Evolutionary conservation across 1,140 invertebrate genomes (phyloP), one percentile per base, ranked within the genome.

Genomic region (Diuraphis noxia): DNA sequence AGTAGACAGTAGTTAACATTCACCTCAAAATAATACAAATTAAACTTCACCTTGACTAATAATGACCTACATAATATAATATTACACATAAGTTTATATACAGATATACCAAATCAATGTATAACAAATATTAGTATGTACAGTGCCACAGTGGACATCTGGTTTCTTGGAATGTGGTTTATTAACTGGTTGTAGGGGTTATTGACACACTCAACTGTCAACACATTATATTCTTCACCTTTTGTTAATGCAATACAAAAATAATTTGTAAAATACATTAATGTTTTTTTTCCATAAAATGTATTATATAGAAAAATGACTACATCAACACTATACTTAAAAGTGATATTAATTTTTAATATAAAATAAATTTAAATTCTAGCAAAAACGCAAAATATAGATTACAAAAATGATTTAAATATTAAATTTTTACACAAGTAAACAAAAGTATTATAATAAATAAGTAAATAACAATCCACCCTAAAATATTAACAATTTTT

Each of bases 141-240:
- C 17, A 46, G 43, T 90, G 88, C 40, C 40, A 34, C 17, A 46
- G 43, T 90, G 88, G 88, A 81, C 77, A 81, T 43, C 63, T 79
- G 72, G 72, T 81, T 90, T 90, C 41, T 79, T 90, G 88, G 88
- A 90, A 90, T 90, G 88, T 90, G 77, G 77, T 90, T 88, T 77
- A 81, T 81, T 49, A 90, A 79, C 88, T 81, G 88, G 77, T 90
- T 46, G 8, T 81, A 43, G 88, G 34, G 88, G 88, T 90, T 90
- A 90, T 38, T 90, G 88, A 90, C 88, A 90, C 43, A 90, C 49
- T 79, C 6, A 90, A 79, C 72, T 81, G 88, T 81, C 72, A 90
- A 46, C 49, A 17, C n/a, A 56, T 25, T 40, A 49, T 25, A 46
- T 49, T 86, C 8, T 49, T 86, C 17, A 49, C 81, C 81, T 46